Percentiles rank a stretch among this genome's conserved stretches.
These are phyloP conservation scores for Corydoras sp. DNA, from an alignment of 2,113 vertebrate genomes.

Conservation along the genomic window DNA sequence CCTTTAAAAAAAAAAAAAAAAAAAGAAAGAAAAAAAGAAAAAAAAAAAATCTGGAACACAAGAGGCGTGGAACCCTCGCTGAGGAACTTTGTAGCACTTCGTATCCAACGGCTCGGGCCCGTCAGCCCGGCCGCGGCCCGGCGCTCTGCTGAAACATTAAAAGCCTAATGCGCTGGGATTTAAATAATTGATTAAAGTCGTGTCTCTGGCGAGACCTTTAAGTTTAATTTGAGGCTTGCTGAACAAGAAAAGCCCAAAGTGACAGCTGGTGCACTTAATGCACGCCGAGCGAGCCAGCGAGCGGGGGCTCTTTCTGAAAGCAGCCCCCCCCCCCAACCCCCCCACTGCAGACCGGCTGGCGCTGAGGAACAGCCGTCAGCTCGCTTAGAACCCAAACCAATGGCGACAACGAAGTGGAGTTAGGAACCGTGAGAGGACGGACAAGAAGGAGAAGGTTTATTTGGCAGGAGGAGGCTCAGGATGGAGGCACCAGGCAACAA, in stretches of 20 bases:
- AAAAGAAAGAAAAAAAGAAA: too few species aligned
- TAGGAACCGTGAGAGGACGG: too few species aligned
- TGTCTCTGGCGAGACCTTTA: conserved; percentile 50
- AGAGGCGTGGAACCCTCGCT: too few species aligned
- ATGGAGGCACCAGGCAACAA: too few species aligned
- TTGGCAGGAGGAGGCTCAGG: too few species aligned
- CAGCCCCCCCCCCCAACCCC: not conserved
- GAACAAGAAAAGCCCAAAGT: conserved; percentile 37
- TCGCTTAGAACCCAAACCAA: not conserved
- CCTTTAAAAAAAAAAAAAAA: too few species aligned
- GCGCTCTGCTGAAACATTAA: conserved; percentile 46
- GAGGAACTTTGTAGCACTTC: conserved; percentile 13
- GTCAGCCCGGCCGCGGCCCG: conserved; percentile 18
- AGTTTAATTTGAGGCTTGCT: conserved; percentile 43
- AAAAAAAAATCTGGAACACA: too few species aligned
- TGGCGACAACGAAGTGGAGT: not conserved
- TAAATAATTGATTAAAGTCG: conserved; percentile 51
- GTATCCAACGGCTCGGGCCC: conserved; percentile 20
- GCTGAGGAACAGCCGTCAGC: not conserved
- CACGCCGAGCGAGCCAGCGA: conserved; percentile 16
- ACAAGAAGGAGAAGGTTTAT: too few species aligned
- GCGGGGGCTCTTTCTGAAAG: conserved; percentile 11
- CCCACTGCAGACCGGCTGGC: not conserved
- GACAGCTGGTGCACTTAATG: conserved; percentile 45
- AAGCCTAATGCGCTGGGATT: conserved; percentile 43